Percentiles rank a stretch among this genome's conserved stretches.
Conservation (phyloP, 37 sponge, comb jelly and placozoan genomes). For the Lycopodina hypogea region DNA sequence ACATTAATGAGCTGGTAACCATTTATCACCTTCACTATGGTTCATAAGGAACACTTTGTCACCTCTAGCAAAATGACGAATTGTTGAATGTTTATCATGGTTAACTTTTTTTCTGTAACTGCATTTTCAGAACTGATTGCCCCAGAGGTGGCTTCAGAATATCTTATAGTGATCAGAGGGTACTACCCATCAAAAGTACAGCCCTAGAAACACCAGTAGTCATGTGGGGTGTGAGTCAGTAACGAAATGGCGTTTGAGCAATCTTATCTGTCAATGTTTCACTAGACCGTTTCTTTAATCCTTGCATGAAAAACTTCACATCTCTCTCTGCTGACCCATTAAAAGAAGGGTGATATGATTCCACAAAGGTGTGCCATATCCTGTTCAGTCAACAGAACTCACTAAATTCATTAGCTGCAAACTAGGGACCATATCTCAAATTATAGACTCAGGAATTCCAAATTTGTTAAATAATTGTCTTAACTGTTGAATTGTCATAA, state of each 20-base stretch:
- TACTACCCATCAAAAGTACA: conserved; percentile 41
- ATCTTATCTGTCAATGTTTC: conserved; percentile 1
- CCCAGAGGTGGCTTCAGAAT: conserved; percentile 25
- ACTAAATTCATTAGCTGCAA: conserved; percentile 33
- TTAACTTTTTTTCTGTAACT: conserved; percentile 6
- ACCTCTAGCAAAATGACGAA: conserved; percentile 2
- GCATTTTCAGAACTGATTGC: conserved; percentile 10
- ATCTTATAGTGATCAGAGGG: conserved; percentile 25
- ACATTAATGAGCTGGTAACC: conserved; percentile 2
- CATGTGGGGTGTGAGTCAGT: too few species aligned
- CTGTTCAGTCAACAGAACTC: conserved; percentile 13
- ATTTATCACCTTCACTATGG: conserved; percentile 6
- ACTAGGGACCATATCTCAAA: conserved; percentile 43
- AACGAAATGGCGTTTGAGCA: conserved; percentile 32
- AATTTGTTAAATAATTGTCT: conserved; percentile 19
- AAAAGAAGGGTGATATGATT: conserved; percentile 31
- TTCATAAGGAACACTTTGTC: conserved; percentile 22
- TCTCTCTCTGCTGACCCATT: conserved; percentile 43
- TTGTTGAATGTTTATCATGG: not conserved
- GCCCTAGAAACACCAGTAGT: conserved; percentile 31
- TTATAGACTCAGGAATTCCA: too few species aligned
- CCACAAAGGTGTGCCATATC: too few species aligned
- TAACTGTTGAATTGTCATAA: conserved; percentile 4
- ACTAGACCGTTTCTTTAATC: conserved; percentile 18
- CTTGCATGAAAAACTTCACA: conserved; percentile 38